These are phyloP conservation scores for Brenthis hecate DNA, from an alignment of 2,888 invertebrate species.

Conservation along the genomic window DNA sequence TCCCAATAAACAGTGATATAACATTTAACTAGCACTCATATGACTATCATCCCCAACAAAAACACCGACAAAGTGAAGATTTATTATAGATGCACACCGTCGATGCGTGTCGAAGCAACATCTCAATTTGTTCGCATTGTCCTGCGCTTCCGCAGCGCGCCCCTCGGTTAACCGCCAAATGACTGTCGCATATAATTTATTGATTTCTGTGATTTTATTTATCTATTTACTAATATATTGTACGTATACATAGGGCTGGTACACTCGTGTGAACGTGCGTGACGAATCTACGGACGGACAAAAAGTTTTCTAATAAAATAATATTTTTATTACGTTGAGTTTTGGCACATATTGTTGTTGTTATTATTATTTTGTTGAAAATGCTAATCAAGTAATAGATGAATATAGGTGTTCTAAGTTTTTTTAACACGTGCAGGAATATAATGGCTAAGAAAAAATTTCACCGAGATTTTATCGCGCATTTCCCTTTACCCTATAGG, in stretches of 20 bases:
- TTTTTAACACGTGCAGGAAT: no score
- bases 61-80: slow-evolving; percentile 26
- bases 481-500: no score
- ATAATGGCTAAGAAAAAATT: no score
- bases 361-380: no score
- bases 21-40: slow-evolving; percentile 16
- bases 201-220: slow-evolving; percentile 34
- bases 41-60: slow-evolving; percentile 19
- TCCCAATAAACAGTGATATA: background rate
- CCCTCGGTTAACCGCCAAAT: slow-evolving; percentile 39
- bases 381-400: background rate
- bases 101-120: slow-evolving; percentile 69
- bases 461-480: no score
- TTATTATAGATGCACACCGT: slow-evolving; percentile 38
- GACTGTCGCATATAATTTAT: slow-evolving; percentile 37
- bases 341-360: no score
- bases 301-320: background rate
- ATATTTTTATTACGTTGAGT: background rate
- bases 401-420: background rate
- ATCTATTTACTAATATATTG: slow-evolving; percentile 28
- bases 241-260: slow-evolving; percentile 10
- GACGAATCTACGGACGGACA: background rate
- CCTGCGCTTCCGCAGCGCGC: slow-evolving; percentile 48
- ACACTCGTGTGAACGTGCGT: slow-evolving; percentile 11
- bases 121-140: slow-evolving; percentile 77